Conservation (phyloP, 1,140 invertebrate genomes). For the Melanaphis sacchari region DNA sequence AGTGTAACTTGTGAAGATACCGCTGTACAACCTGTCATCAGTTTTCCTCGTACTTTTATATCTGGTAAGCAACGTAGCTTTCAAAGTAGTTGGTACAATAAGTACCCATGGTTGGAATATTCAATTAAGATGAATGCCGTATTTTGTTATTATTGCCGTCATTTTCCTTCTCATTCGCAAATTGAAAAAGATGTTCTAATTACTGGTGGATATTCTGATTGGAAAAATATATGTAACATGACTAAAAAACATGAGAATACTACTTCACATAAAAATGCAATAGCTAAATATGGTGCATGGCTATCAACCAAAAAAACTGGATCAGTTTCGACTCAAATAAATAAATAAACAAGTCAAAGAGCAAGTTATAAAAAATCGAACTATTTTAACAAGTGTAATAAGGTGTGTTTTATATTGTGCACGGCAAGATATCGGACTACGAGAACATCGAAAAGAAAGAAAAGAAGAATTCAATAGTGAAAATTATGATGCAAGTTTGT, state of each 20-base stretch:
- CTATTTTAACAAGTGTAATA: constrained; percentile 12
- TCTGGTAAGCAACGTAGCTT: not conserved
- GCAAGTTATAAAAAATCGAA: not conserved
- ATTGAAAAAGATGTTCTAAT: too few relatives aligned
- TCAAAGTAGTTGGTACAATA: not conserved
- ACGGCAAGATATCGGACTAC: not conserved
- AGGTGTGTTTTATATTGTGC: constrained; percentile 1
- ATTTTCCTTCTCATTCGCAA: too few relatives aligned
- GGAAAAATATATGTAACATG: too few relatives aligned
- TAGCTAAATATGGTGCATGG: not conserved
- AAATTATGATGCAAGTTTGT: constrained; percentile 9
- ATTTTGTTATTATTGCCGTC: not conserved
- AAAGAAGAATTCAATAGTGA: not conserved
- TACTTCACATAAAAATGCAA: not conserved
- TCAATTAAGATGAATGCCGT: constrained; percentile 1
- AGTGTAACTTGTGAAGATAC: too few relatives aligned
- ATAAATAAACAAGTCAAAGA: not conserved
- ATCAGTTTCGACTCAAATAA: not conserved
- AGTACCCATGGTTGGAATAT: not conserved
- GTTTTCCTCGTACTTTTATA: not conserved
- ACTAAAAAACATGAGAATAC: too few relatives aligned
- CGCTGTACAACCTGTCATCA: too few relatives aligned
- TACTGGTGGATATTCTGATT: too few relatives aligned
- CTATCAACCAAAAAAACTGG: not conserved
- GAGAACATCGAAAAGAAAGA: not conserved